A percentile compares a stretch with the other conserved stretches of the same genome.
Evolutionary conservation across 1,140 invertebrate genomes (phyloP).

Genomic region (Whitmania pigra): DNA sequence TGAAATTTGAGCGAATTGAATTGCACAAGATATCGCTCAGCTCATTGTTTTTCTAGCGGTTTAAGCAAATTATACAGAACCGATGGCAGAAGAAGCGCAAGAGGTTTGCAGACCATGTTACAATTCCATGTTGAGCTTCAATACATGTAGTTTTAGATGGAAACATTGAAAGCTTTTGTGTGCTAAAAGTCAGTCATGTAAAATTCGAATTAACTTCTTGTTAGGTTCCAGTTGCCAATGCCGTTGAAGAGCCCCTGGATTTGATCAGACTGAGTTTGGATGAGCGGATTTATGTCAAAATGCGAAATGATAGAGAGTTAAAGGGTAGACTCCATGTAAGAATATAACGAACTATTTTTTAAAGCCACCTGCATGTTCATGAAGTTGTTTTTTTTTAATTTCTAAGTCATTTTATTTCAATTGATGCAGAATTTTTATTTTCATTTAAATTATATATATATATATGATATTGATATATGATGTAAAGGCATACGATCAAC

Average conservation of each 20-base stretch:
- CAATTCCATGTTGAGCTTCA: not conserved
- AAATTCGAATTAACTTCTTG: not conserved
- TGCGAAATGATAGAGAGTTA: slow-evolving; percentile 91
- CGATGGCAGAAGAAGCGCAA: slow-evolving; percentile 2
- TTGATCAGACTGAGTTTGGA: slow-evolving; percentile 85
- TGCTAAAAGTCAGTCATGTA: not conserved
- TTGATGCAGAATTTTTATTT: not conserved
- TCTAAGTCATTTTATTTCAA: not conserved
- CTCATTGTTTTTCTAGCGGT: not conserved
- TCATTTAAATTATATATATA: not conserved
- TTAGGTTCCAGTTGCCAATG: slow-evolving; percentile 13
- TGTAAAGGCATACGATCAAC: slow-evolving; percentile 86
- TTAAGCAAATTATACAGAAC: not conserved
- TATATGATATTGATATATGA: not conserved
- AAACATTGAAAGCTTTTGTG: not conserved
- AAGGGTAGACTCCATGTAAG: slow-evolving; percentile 81
- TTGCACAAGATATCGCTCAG: too few species aligned
- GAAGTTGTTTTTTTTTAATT: not conserved
- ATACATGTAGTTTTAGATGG: not conserved
- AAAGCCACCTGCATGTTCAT: not conserved
- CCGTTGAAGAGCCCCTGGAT: slow-evolving; percentile 81
- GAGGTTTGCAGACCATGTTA: not conserved
- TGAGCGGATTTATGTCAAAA: slow-evolving; percentile 96
- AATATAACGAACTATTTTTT: slow-evolving; percentile 25
- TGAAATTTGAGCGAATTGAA: too few species aligned